Percentiles rank a stretch among this genome's conserved stretches.
phyloP scores from a whole-genome alignment of 2,888 invertebrate genomes.

The Stramonita haemastoma region DNA sequence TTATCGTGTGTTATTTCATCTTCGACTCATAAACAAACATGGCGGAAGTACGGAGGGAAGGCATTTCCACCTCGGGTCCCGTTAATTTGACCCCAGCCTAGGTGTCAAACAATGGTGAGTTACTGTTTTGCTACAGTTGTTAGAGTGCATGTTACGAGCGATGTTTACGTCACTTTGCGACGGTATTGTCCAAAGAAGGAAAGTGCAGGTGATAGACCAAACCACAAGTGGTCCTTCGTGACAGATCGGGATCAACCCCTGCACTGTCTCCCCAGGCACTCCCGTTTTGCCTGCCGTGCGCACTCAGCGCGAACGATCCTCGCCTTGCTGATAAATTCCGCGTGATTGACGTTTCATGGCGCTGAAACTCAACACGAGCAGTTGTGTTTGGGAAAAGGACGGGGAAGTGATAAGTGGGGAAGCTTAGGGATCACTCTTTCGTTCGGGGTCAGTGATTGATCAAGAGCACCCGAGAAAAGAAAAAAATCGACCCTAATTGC shows the following conservation, averaged over 20 bases:
- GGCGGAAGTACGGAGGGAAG: slow-evolving; percentile 60
- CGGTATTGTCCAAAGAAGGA: background rate
- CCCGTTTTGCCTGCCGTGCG: slow-evolving; percentile 42
- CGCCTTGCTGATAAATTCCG: slow-evolving; percentile 46
- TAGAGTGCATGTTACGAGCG: slow-evolving; percentile 24
- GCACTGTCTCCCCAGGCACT: slow-evolving; percentile 43
- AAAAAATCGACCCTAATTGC: slow-evolving; percentile 35
- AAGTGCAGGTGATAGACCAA: slow-evolving; percentile 33
- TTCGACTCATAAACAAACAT: slow-evolving; percentile 65
- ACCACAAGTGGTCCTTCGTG: slow-evolving; percentile 38
- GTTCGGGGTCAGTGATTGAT: slow-evolving; percentile 26
- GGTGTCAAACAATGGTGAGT: slow-evolving; percentile 46
- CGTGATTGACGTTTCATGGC: slow-evolving; percentile 46
- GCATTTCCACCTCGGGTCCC: slow-evolving; percentile 43
- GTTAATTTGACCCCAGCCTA: slow-evolving; percentile 42
- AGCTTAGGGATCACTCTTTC: background rate
- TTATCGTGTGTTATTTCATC: slow-evolving; percentile 45
- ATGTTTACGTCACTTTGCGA: slow-evolving; percentile 3
- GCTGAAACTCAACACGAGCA: slow-evolving; percentile 44
- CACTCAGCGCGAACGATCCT: slow-evolving; percentile 43
- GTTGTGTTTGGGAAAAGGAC: slow-evolving; percentile 12
- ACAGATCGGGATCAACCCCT: slow-evolving; percentile 44
- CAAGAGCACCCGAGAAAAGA: slow-evolving; percentile 10
- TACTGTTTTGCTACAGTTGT: slow-evolving; percentile 36
- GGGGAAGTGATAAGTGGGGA: slow-evolving; percentile 27